Conservation (phyloP, 2,797 vertebrate species). For the Phalloptychus januarius region DNA sequence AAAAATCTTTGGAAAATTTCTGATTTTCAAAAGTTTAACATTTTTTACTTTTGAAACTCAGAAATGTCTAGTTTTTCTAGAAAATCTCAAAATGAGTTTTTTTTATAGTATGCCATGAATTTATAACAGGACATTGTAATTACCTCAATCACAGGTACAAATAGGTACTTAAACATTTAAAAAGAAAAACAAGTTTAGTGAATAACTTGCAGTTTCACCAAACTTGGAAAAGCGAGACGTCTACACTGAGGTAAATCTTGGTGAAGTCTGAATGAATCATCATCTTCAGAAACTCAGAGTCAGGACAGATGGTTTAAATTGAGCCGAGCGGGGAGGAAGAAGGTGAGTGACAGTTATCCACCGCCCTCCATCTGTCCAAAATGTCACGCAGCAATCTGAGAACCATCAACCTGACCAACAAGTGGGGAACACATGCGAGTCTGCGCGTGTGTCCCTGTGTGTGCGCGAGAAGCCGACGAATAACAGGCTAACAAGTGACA, state of each 20-base stretch:
- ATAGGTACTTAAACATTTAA: neutral
- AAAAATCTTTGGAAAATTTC: too few relatives aligned
- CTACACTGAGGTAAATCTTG: neutral
- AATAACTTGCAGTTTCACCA: neutral
- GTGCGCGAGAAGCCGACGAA: constrained; percentile 39
- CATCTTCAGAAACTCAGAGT: constrained; percentile 21
- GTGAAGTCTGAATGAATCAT: neutral
- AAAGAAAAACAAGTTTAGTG: neutral
- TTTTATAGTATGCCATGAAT: too few relatives aligned
- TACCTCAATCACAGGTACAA: neutral
- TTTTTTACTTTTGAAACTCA: too few relatives aligned
- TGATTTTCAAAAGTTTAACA: too few relatives aligned
- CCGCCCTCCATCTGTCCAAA: constrained; percentile 60
- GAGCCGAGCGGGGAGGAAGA: constrained; percentile 32
- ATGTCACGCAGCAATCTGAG: constrained; percentile 69
- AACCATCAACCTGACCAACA: constrained; percentile 50
- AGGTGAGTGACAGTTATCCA: constrained; percentile 60
- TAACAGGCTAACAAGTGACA: constrained; percentile 55
- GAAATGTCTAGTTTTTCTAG: too few relatives aligned
- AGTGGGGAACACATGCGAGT: constrained; percentile 51
- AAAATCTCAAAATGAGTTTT: too few relatives aligned
- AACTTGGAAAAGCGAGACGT: constrained; percentile 1
- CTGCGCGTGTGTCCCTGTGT: constrained; percentile 27
- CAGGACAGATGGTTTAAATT: constrained; percentile 63
- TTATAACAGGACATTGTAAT: neutral